Conservation (phyloP, 1,140 invertebrate species). For the Lepidurus apus region DNA sequence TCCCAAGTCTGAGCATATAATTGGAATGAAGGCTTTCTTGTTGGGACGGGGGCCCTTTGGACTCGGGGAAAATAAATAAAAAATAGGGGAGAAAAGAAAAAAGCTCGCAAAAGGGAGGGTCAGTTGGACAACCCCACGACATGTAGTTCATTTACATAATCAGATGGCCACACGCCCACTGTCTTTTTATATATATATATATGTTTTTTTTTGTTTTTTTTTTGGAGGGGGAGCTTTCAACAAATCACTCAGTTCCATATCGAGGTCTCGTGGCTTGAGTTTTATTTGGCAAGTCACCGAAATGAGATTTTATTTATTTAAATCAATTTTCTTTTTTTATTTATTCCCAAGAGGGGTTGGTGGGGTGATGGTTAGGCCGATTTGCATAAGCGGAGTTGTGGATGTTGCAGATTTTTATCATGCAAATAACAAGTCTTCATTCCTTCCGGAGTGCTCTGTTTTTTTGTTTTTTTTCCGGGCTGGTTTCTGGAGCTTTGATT, state of each 20-base stretch:
- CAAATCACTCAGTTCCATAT: slow-evolving; percentile 22
- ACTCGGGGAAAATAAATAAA: neutral
- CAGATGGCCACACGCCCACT: slow-evolving; percentile 12
- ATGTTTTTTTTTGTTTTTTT: neutral
- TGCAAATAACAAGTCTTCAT: too few relatives aligned
- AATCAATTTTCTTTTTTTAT: too few relatives aligned
- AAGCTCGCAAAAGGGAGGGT: neutral
- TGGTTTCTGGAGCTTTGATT: too few relatives aligned
- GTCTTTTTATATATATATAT: neutral
- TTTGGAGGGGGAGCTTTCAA: neutral
- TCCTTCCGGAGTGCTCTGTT: neutral
- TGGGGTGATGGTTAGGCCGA: too few relatives aligned
- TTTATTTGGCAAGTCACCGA: too few relatives aligned
- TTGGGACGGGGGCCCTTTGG: neutral
- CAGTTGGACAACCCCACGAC: neutral
- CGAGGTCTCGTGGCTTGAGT: neutral
- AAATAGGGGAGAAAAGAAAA: neutral
- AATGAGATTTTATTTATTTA: too few relatives aligned
- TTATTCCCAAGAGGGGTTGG: too few relatives aligned
- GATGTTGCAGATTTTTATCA: too few relatives aligned
- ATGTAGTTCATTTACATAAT: slow-evolving; percentile 5
- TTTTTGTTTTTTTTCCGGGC: neutral
- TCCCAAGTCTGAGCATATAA: too few relatives aligned
- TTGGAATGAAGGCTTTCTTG: neutral
- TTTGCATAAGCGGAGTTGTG: too few relatives aligned